Conservation (phyloP, 2,113 vertebrate genomes). For the Narcine bancroftii region DNA sequence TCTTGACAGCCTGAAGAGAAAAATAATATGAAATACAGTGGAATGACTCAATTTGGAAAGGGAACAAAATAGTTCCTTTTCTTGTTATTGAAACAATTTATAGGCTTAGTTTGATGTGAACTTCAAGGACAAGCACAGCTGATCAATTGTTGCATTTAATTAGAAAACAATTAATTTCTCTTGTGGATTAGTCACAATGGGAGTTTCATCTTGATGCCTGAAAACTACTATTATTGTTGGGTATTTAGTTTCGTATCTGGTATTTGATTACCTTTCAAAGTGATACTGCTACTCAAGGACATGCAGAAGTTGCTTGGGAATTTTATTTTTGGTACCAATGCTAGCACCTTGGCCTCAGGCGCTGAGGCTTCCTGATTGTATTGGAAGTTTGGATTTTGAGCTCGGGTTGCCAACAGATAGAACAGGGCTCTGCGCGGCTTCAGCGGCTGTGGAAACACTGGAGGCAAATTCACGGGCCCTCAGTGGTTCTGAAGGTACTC, state of each 20-base stretch:
- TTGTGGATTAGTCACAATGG: not conserved
- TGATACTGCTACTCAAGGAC: slow-evolving; percentile 7
- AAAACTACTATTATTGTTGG: not conserved
- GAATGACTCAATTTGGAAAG: not conserved
- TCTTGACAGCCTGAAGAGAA: too few relatives aligned
- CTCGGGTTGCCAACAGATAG: too few relatives aligned
- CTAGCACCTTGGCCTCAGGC: too few relatives aligned
- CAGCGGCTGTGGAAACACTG: too few relatives aligned
- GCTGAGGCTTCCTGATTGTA: too few relatives aligned
- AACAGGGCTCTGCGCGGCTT: too few relatives aligned
- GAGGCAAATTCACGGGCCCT: too few relatives aligned
- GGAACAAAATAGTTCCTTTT: not conserved
- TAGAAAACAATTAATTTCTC: not conserved
- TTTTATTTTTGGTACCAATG: not conserved
- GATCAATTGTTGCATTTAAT: not conserved
- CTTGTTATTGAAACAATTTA: not conserved
- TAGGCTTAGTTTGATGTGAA: not conserved
- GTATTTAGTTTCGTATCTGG: not conserved
- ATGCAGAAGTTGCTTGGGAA: not conserved
- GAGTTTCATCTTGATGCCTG: not conserved
- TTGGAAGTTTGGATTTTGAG: too few relatives aligned
- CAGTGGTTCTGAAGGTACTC: too few relatives aligned
- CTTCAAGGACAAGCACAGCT: not conserved
- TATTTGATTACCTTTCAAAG: not conserved
- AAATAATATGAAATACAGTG: not conserved